Evolutionary conservation across 23 tunicate genomes (phyloP).

Genomic region (Styela plicata): DNA sequence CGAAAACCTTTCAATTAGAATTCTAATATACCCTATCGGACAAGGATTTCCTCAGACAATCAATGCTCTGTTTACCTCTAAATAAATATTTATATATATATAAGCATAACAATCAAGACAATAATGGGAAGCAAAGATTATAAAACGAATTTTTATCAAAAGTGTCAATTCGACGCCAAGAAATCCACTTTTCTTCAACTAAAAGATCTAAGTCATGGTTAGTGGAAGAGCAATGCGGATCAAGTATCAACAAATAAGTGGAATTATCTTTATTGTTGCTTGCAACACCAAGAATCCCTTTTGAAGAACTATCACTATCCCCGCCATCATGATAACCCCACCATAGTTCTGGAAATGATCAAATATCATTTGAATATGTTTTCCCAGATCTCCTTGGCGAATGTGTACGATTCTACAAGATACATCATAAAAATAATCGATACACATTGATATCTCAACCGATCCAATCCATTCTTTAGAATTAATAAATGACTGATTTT

Average conservation of each 20-base stretch:
- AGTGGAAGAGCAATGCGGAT: slow-evolving; percentile 63
- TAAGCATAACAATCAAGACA: too few species aligned
- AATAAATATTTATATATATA: too few species aligned
- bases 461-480: slow-evolving; percentile 90
- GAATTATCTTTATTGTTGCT: background rate
- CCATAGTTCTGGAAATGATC: slow-evolving; percentile 60
- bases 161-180: slow-evolving; percentile 50
- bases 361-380: slow-evolving; percentile 10
- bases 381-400: slow-evolving; percentile 25
- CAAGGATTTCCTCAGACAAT: too few species aligned
- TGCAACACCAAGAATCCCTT: slow-evolving; percentile 70
- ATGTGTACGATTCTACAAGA: slow-evolving; percentile 80
- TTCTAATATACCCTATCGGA: too few species aligned
- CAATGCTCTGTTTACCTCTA: too few species aligned
- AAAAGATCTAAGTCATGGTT: slow-evolving; percentile 8
- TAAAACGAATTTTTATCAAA: slow-evolving; percentile 69
- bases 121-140: slow-evolving; percentile 69
- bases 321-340: slow-evolving; percentile 97
- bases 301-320: slow-evolving; percentile 79
- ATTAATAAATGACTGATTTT: slow-evolving; percentile 29
- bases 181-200: slow-evolving; percentile 39
- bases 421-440: slow-evolving; percentile 74
- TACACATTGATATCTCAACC: slow-evolving; percentile 63
- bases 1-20: too few species aligned
- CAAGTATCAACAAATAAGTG: slow-evolving; percentile 46